Evolutionary conservation across 2,888 invertebrate species (phyloP).

Genomic region (Lamellibrachia satsuma): DNA sequence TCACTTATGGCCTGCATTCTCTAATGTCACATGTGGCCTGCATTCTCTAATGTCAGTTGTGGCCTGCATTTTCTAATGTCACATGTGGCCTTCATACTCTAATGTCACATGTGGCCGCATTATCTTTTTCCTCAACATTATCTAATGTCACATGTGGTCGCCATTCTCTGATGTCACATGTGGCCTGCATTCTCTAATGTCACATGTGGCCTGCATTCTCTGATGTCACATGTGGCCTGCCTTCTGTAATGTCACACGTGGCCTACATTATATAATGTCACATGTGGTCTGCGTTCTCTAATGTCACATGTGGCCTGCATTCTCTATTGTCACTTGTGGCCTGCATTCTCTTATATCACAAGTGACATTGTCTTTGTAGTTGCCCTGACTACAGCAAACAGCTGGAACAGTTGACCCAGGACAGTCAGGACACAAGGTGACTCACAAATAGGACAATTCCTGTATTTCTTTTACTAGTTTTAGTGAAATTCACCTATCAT

Average conservation of each 20-base stretch:
- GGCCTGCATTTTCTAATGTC: background rate
- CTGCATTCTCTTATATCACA: background rate
- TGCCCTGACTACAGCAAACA: slow-evolving; percentile 55
- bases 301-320: too few relatives aligned
- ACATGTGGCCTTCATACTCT: too few relatives aligned
- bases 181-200: background rate
- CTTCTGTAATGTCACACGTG: background rate
- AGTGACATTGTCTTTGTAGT: slow-evolving; percentile 44
- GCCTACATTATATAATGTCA: background rate
- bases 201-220: background rate
- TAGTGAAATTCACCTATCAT: background rate
- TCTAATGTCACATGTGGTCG: background rate
- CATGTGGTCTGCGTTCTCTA: background rate
- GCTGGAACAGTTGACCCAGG: slow-evolving; percentile 48
- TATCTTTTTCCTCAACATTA: background rate
- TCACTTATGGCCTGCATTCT: background rate
- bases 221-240: background rate
- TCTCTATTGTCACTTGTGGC: background rate
- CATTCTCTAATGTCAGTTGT: background rate
- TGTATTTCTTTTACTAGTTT: background rate
- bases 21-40: background rate
- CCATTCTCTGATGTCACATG: background rate
- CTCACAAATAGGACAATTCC: background rate
- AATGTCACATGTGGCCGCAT: too few relatives aligned
- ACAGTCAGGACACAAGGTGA: background rate